Conservation (phyloP, 2,797 vertebrate genomes). For the Arnoldichthys spilopterus region DNA sequence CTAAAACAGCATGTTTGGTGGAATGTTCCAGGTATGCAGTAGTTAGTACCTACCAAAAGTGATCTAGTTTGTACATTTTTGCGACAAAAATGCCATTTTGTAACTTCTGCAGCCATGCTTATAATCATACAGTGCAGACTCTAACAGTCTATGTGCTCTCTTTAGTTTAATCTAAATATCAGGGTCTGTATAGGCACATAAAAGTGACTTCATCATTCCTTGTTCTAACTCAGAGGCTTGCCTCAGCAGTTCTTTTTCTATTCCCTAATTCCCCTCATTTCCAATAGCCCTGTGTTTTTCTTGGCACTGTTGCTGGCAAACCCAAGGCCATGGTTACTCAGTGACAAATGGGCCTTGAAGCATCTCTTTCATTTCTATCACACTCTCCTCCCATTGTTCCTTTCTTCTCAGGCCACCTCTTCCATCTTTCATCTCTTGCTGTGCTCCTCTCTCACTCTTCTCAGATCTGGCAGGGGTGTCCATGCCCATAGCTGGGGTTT, state of each 20-base stretch:
- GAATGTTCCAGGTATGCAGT: too few relatives aligned
- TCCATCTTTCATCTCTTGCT: conserved; percentile 48
- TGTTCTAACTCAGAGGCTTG: not conserved
- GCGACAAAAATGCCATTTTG: too few relatives aligned
- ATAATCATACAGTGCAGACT: not conserved
- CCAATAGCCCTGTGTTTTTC: not conserved
- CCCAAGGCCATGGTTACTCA: conserved; percentile 54
- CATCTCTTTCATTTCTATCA: conserved; percentile 38
- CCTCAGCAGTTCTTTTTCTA: conserved; percentile 8
- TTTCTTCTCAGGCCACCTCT: conserved; percentile 40
- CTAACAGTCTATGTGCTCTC: not conserved
- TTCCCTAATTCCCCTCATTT: conserved; percentile 1
- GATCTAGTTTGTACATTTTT: too few relatives aligned
- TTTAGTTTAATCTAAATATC: not conserved
- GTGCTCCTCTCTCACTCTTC: conserved; percentile 23
- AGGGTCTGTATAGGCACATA: not conserved
- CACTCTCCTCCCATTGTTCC: conserved; percentile 19
- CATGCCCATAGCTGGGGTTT: conserved; percentile 48
- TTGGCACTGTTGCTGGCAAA: not conserved
- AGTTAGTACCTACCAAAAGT: too few relatives aligned
- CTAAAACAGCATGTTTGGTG: too few relatives aligned
- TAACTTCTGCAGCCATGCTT: too few relatives aligned
- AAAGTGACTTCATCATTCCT: not conserved
- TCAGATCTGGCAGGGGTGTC: conserved; percentile 21
- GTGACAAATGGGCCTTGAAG: conserved; percentile 43